phyloP scores from a whole-genome alignment of 2,113 vertebrate species.

The Ciconia stormi region DNA sequence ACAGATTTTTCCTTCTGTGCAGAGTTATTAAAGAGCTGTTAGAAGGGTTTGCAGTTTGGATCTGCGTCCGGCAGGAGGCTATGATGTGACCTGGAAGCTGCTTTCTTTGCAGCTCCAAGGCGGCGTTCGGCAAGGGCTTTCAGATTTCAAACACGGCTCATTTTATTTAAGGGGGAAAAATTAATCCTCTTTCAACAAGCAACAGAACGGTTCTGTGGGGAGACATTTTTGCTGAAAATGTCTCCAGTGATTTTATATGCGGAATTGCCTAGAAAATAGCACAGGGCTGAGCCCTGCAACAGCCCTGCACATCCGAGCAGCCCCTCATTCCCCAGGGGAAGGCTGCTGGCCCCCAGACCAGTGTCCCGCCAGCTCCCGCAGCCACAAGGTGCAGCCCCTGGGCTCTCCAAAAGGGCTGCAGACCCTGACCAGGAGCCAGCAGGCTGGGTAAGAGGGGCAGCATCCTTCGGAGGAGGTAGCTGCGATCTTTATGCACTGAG shows the following conservation, averaged over 20 bases:
- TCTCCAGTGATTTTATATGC: not conserved
- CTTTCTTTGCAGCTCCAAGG: slow-evolving; percentile 52
- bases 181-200: slow-evolving; percentile 36
- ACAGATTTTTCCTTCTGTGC: slow-evolving; percentile 65
- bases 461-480: not conserved
- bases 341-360: not conserved
- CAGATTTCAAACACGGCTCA: slow-evolving; percentile 4
- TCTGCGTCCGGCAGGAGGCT: slow-evolving; percentile 45
- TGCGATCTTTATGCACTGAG: not conserved
- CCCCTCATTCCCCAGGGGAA: not conserved
- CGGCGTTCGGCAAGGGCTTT: slow-evolving; percentile 28
- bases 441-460: not conserved
- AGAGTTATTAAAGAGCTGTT: slow-evolving; percentile 58
- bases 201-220: not conserved
- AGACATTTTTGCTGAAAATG: not conserved
- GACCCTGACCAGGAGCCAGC: not conserved
- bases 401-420: not conserved
- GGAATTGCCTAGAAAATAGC: not conserved
- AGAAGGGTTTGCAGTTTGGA: slow-evolving; percentile 66
- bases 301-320: not conserved
- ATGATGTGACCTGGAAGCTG: slow-evolving; percentile 51
- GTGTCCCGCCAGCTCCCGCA: not conserved
- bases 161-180: slow-evolving; percentile 61
- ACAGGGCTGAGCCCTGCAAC: not conserved
- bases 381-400: not conserved